Evolutionary conservation across 2,888 invertebrate species (phyloP), one percentile per base, ranked within the genome.

Genomic region (Lissonota sp.): DNA sequence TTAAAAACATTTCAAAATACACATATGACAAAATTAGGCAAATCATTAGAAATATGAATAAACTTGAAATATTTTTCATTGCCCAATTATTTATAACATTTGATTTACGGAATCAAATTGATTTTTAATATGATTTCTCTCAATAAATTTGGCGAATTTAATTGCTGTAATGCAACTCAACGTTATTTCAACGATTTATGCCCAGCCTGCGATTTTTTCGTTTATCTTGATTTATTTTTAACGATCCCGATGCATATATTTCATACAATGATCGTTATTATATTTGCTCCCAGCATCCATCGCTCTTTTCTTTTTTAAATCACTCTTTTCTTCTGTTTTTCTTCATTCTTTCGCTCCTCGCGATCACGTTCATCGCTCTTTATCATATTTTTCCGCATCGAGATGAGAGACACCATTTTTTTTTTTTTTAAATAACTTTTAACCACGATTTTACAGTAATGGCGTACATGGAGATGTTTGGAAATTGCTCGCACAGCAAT

Each of bases 381-480:
- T 14, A 60, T 44, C 53, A 7, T 55, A 42, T 39, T 12, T 16
- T 58, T 39, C 42, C 58, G 1, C 40, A 62, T 51, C 58, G 57
- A 46, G 8, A 58, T 6, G 44, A 60, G 53, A 37, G n/a, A 69
- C 16, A 8, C 12, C 16, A 5, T 37, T 64, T 8, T 42, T 12
- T 64, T 8, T 42, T 12, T 8, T 7, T 10, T 8, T 53, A n/a
- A 40, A 26, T 40, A 73, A 64, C 46, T 83, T 83, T 84, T 70
- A 16, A 67, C 63, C 75, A 26, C 26, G 26, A 26, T 26, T 26
- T 26, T 26, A 26, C 94, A 97, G 98, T 98, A 90, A 97, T 98
- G 96, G 98, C 97, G 84, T 98, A 98, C 93, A 98, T 98, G 98
- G 98, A 98, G 94, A 97, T 98, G 95, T 97, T 97, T 90, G 97